phyloP scores from a whole-genome alignment of 2,797 vertebrate genomes.

The Parauchenoglanis ngamensis region DNA sequence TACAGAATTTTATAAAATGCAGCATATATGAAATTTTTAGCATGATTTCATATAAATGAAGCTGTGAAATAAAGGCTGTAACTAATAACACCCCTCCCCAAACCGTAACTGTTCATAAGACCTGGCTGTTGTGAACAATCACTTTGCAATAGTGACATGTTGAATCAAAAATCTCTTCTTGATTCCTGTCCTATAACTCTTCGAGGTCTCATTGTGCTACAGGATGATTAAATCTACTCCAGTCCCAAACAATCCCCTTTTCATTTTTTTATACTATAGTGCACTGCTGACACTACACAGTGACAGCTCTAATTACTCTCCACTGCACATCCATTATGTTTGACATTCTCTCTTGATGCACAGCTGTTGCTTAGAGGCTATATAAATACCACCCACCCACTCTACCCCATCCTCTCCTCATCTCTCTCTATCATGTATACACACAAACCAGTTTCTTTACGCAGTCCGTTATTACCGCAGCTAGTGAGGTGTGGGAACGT shows the following conservation, averaged over 20 bases:
- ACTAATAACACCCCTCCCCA: neutral
- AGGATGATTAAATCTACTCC: neutral
- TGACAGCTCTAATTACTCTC: constrained; percentile 43
- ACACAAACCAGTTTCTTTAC: constrained; percentile 16
- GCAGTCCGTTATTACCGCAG: constrained; percentile 25
- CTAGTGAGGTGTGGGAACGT: constrained; percentile 26
- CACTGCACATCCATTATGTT: constrained; percentile 38
- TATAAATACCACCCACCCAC: constrained; percentile 43
- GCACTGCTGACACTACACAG: constrained; percentile 3
- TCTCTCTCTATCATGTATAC: neutral
- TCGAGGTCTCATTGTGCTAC: neutral
- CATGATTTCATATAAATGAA: neutral
- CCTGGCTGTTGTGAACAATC: neutral
- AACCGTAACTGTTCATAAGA: neutral
- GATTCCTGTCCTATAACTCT: neutral
- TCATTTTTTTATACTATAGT: neutral
- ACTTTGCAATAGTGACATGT: neutral
- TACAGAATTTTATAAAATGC: neutral
- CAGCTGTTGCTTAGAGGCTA: constrained; percentile 46
- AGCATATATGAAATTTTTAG: neutral
- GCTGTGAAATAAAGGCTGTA: neutral
- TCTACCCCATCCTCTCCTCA: neutral
- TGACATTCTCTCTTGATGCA: constrained; percentile 37
- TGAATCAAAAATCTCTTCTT: neutral
- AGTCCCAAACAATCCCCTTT: neutral